A percentile compares a stretch with the other conserved stretches of the same genome.
Conservation (phyloP, 2,113 vertebrate species). For the Cryptotis parvus region DNA sequence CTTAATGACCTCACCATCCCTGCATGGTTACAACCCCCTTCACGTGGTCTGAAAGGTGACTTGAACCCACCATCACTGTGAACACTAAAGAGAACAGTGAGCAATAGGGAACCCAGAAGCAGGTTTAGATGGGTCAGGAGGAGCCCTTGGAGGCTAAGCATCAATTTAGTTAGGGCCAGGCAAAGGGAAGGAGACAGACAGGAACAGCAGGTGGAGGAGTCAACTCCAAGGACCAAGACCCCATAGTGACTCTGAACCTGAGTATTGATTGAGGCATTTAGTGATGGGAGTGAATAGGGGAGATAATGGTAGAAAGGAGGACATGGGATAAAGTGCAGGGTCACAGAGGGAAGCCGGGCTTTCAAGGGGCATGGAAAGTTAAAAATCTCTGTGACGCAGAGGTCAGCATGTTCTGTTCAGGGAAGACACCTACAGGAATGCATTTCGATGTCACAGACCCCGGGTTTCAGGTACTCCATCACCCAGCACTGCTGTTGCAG, state of each 20-base stretch:
- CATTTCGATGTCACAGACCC: background rate
- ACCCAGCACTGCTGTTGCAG: background rate
- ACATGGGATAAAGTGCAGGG: too few relatives aligned
- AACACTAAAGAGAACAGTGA: background rate
- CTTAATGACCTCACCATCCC: background rate
- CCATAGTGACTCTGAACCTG: background rate
- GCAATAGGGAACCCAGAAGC: background rate
- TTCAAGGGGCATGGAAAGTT: background rate
- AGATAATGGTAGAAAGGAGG: background rate
- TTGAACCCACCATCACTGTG: background rate
- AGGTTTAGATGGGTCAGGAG: background rate
- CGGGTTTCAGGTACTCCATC: fast-evolving
- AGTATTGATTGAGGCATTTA: background rate
- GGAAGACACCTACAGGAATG: background rate
- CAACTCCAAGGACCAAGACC: background rate
- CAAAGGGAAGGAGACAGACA: background rate
- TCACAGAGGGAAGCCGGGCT: background rate
- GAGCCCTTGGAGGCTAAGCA: background rate
- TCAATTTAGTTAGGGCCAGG: background rate
- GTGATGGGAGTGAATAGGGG: background rate
- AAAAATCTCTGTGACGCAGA: background rate
- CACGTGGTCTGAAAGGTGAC: background rate
- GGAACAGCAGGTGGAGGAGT: background rate
- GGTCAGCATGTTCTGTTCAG: background rate
- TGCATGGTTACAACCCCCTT: too few relatives aligned